phyloP scores from a whole-genome alignment of 2,888 invertebrate genomes.

The Nemotelus pantherinus region DNA sequence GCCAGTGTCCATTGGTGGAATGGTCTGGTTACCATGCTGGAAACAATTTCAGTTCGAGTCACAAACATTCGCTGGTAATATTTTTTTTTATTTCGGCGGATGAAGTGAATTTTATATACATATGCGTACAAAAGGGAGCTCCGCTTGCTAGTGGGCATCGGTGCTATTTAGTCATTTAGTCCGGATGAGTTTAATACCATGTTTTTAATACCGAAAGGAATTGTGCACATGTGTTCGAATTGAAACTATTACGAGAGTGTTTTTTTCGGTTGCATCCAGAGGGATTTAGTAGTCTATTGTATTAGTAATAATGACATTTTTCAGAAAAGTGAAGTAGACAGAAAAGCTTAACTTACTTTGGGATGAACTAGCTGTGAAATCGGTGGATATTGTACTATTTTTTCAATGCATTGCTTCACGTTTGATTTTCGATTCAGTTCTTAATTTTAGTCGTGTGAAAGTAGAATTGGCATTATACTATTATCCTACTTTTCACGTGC shows the following conservation, averaged over 20 bases:
- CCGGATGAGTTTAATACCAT: slow-evolving; percentile 18
- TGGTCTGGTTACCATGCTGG: slow-evolving; percentile 22
- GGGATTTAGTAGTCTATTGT: too few species aligned
- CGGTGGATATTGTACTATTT: too few species aligned
- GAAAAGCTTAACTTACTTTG: too few species aligned
- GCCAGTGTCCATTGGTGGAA: slow-evolving; percentile 7
- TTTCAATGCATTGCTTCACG: too few species aligned
- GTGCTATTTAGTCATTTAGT: slow-evolving; percentile 1
- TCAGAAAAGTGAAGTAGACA: too few species aligned
- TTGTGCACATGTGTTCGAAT: neutral
- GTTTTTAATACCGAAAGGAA: neutral
- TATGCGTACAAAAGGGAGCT: neutral
- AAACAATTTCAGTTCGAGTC: slow-evolving; percentile 33
- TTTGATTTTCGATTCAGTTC: too few species aligned
- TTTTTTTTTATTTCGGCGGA: neutral
- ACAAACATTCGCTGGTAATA: slow-evolving; percentile 23
- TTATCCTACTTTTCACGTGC: too few species aligned
- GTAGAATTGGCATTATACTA: too few species aligned
- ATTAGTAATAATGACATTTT: too few species aligned
- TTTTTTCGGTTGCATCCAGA: too few species aligned
- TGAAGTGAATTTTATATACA: neutral
- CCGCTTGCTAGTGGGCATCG: neutral
- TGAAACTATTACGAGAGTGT: neutral
- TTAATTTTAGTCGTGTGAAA: too few species aligned
- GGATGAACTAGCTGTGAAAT: too few species aligned